Conservation (phyloP, 1,140 invertebrate genomes). For the Saccostrea echinata region DNA sequence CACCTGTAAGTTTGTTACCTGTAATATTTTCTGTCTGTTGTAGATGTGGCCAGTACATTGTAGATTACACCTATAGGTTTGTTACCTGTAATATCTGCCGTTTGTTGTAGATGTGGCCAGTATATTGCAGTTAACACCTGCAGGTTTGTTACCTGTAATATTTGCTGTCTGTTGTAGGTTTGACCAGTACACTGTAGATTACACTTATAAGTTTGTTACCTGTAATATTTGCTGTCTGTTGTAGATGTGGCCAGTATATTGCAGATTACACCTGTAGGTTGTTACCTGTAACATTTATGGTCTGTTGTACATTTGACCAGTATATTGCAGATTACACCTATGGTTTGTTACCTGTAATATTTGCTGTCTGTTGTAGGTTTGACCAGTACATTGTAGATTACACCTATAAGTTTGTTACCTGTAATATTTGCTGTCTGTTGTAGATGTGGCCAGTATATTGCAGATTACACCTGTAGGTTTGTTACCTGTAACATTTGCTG, state of each 20-base stretch:
- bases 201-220: conserved; percentile 63
- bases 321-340: conserved; percentile 25
- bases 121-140: conserved; percentile 62
- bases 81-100: neutral
- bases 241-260: conserved; percentile 61
- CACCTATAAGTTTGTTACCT: neutral
- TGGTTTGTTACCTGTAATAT: no score
- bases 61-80: no score
- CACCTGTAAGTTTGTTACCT: conserved; percentile 65
- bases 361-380: neutral
- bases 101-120: conserved; percentile 58
- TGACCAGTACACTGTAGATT: conserved; percentile 60
- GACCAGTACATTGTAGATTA: neutral
- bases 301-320: neutral
- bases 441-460: conserved; percentile 62
- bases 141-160: conserved; percentile 65
- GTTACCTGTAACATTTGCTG: conserved; percentile 64
- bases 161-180: conserved; percentile 62
- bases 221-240: conserved; percentile 63
- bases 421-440: neutral
- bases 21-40: conserved; percentile 49
- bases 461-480: conserved; percentile 64
- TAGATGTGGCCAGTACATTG: neutral
- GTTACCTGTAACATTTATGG: conserved; percentile 63
- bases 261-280: conserved; percentile 63